Evolutionary conservation across 2,113 vertebrate species (phyloP), one percentile per base, ranked within the genome.

Genomic region (Nibea albiflora): DNA sequence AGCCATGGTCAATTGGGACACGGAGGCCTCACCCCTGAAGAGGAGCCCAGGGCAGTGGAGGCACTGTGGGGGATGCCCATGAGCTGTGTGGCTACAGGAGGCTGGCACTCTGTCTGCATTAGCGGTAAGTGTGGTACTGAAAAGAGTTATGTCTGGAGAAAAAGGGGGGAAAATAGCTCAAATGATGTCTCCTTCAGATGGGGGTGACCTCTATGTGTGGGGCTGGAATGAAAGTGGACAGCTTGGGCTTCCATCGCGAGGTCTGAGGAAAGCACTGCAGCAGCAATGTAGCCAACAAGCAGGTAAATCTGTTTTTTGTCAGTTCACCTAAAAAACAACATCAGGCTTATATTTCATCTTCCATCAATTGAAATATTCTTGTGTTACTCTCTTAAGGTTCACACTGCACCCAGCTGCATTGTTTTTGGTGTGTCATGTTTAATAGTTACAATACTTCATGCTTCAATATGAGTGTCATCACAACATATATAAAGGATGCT

Each of bases 191-290:
- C 72, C 39, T 63, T 71, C 58, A 99, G 98, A 94, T 50, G 90
- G 91, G 0, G 97, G 97, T 17, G 98, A 99, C 63, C 81, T 99
- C 47, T 99, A 99, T 2, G 4, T 96, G 68, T 99, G 98, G 98
- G 98, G 98, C 85, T 99, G 98, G 98, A 99, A 99, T 4, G 97
- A 98, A 66, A 96, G 96, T 0, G 98, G 98, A 0, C 98, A 99
- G 90, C 94, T 99, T 69, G 98, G 95, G 9, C 94, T 99, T 84
- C 98, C 98, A 47, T 92, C 93, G 60, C 95, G 53, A 80, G 86
- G 1, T 61, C 78, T 95, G 84, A 90, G 72, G 0, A 94, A 89
- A 65, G 77, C 58, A 12, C 47, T 74, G 20, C 60, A 78, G 31
- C 35, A 80, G 42, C 69, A 74, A 58, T 49, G 26, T n/a, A 72